A percentile compares a stretch with the other conserved stretches of the same genome.
phyloP scores from a whole-genome alignment of 1,140 invertebrate species.

The Neodiprion pinetum region DNA sequence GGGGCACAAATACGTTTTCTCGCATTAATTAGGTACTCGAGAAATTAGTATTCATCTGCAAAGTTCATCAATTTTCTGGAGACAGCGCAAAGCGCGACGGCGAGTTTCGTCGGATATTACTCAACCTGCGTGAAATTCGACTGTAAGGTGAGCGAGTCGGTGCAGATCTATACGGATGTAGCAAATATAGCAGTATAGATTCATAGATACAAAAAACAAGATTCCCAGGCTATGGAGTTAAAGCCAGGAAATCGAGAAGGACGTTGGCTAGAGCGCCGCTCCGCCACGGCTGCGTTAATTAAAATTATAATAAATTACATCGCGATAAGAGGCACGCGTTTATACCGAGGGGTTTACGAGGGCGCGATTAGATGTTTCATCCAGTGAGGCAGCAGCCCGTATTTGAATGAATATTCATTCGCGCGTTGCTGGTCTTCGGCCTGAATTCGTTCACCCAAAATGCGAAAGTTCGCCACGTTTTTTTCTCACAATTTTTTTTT shows the following conservation, averaged over 20 bases:
- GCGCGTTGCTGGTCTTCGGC: background rate
- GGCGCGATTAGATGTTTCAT: constrained; percentile 18
- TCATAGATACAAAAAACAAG: too few relatives aligned
- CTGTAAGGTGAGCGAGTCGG: background rate
- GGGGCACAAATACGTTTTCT: background rate
- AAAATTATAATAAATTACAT: constrained; percentile 33
- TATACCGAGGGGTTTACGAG: constrained; percentile 34
- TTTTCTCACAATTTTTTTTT: too few relatives aligned
- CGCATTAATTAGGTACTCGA: background rate
- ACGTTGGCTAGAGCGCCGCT: background rate
- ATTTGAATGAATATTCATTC: constrained; percentile 35
- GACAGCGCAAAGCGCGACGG: background rate
- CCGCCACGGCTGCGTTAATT: constrained; percentile 14
- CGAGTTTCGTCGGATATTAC: background rate
- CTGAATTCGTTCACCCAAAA: background rate
- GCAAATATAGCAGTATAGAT: too few relatives aligned
- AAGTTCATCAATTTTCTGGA: background rate
- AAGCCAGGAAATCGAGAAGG: background rate
- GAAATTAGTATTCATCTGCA: constrained; percentile 1
- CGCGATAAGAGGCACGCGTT: constrained; percentile 32
- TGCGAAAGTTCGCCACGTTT: too few relatives aligned
- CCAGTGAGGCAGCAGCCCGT: background rate
- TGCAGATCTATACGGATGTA: too few relatives aligned
- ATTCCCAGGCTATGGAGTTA: background rate
- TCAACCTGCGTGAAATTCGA: background rate